Conservation (phyloP, 1,140 invertebrate genomes). For the Apocrypta bakeri region DNA sequence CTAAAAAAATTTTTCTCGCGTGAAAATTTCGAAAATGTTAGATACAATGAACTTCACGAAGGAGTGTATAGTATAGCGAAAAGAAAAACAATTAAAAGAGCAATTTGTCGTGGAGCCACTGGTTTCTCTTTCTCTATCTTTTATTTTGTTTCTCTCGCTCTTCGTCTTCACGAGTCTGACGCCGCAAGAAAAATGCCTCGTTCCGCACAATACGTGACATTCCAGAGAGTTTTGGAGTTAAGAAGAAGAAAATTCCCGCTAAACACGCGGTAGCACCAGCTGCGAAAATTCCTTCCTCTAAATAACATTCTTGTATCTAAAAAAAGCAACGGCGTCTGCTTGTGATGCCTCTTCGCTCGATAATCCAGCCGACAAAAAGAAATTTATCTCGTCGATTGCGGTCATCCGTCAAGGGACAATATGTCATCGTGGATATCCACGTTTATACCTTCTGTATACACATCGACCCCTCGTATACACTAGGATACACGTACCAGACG, state of each 20-base stretch:
- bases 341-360: neutral
- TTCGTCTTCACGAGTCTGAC: too few species aligned
- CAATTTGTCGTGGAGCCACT: conserved; percentile 3
- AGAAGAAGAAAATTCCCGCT: conserved; percentile 12
- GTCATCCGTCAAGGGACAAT: neutral
- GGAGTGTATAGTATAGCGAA: too few species aligned
- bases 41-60: neutral
- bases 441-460: too few species aligned
- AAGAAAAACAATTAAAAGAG: conserved; percentile 19
- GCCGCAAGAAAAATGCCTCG: neutral
- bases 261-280: neutral
- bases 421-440: too few species aligned
- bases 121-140: too few species aligned
- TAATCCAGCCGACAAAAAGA: conserved; percentile 2
- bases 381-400: neutral
- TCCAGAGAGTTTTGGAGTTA: conserved; percentile 22
- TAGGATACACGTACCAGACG: neutral
- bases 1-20: too few species aligned
- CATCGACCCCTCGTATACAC: neutral
- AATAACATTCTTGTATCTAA: conserved; percentile 36
- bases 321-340: neutral
- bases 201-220: conserved; percentile 35
- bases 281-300: conserved; percentile 29
- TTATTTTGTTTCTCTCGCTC: neutral
- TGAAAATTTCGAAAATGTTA: too few species aligned